A percentile compares a stretch with the other conserved stretches of the same genome.
Evolutionary conservation across 2,113 vertebrate species (phyloP).

Genomic region (Camelus dromedarius): DNA sequence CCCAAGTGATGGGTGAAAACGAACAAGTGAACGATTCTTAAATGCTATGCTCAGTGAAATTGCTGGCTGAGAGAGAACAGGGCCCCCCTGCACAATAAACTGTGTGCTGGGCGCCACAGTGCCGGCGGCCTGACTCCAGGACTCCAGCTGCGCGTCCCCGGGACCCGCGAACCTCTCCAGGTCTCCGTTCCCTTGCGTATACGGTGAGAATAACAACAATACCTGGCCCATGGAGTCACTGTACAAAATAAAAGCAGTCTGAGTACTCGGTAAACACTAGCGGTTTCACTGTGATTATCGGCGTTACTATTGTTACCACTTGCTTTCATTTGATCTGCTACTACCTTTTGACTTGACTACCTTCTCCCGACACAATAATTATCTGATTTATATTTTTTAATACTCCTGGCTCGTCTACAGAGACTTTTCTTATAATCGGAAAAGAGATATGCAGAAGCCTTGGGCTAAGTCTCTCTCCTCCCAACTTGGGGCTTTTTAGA

Average conservation of each 20-base stretch:
- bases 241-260: not conserved
- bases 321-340: not conserved
- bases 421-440: not conserved
- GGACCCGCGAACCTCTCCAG: rapidly evolving
- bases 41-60: rapidly evolving
- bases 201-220: rapidly evolving
- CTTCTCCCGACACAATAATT: rapidly evolving
- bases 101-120: rapidly evolving
- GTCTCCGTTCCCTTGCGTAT: not conserved
- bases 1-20: rapidly evolving
- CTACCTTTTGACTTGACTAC: not conserved
- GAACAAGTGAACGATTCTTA: no score
- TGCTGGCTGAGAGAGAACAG: not conserved
- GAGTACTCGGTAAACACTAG: rapidly evolving
- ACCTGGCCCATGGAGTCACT: not conserved
- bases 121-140: rapidly evolving
- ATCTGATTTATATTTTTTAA: not conserved
- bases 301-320: not conserved
- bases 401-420: not conserved
- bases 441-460: rapidly evolving
- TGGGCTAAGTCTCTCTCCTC: rapidly evolving
- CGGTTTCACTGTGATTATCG: rapidly evolving
- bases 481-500: not conserved
- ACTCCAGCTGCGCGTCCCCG: rapidly evolving
- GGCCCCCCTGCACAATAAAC: rapidly evolving